Evolutionary conservation across 2,888 invertebrate species (phyloP), one percentile per base, ranked within the genome.

Genomic region (Osmoderma eremita): DNA sequence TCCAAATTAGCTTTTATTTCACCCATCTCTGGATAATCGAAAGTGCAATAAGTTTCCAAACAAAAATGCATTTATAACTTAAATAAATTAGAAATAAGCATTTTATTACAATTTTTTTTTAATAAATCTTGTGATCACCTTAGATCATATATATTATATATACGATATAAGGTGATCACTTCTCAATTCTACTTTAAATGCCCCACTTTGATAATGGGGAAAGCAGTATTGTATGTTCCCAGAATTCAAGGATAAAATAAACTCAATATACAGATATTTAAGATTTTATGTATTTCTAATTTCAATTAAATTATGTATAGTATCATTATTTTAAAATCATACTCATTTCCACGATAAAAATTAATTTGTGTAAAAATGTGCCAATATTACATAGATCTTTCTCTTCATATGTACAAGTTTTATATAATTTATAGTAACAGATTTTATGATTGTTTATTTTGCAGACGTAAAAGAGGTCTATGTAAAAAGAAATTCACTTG

Each of bases 351-450:
- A 17, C n/a, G 17, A 36, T 24, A 12, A 45, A 45, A 58, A 45
- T 41, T 56, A 36, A 36, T 66, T 56, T 36, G 61, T 66, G 65
- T 66, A 56, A 66, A 66, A 58, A 66, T 58, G 65, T 66, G 65
- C 65, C 65, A 66, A 66, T 50, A 61, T 49, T 58, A 48, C 56
- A 66, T 58, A 58, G 56, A 58, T 66, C 58, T 53, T 53, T 17
- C 17, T 38, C 2, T 39, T 38, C 18, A 50, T 42, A 42, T 63
- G 63, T 53, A 63, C 63, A 63, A 63, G 17, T 63, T 42, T 50
- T 22, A 41, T 50, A 51, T 63, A 24, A 53, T 63, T 63, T 30
- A 22, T 30, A 53, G 13, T n/a, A 22, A 18, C 51, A 50, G 15
- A n/a, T 42, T 42, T 30, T 18, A 15, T 6, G 6, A 5, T 56